Evolutionary conservation across 2,797 vertebrate species (phyloP).

Genomic region (Pseudopleuronectes americanus): DNA sequence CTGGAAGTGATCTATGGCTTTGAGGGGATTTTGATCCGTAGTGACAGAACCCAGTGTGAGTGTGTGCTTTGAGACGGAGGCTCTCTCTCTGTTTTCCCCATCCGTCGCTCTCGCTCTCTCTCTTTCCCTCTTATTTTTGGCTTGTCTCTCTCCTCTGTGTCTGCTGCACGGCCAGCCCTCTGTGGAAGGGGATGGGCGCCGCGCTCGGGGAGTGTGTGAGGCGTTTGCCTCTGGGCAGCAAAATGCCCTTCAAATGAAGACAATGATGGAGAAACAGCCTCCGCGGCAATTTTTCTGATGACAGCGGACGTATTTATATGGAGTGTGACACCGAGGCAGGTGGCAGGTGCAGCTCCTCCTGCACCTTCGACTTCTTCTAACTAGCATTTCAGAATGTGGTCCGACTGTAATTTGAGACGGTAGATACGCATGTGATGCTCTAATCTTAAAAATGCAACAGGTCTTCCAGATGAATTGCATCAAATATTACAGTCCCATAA

Average conservation of each 20-base stretch:
- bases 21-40: slow-evolving; percentile 82
- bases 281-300: slow-evolving; percentile 72
- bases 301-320: slow-evolving; percentile 68
- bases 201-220: slow-evolving; percentile 63
- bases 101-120: slow-evolving; percentile 37
- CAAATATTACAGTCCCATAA: slow-evolving; percentile 64
- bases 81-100: slow-evolving; percentile 18
- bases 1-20: slow-evolving; percentile 82
- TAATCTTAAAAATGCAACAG: slow-evolving; percentile 60
- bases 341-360: slow-evolving; percentile 55
- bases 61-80: slow-evolving; percentile 77
- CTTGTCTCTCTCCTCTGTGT: slow-evolving; percentile 59
- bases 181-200: slow-evolving; percentile 56
- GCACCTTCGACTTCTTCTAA: slow-evolving; percentile 36
- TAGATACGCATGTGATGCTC: slow-evolving; percentile 50
- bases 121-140: slow-evolving; percentile 37
- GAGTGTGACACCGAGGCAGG: slow-evolving; percentile 61
- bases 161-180: slow-evolving; percentile 65
- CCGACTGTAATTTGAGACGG: slow-evolving; percentile 46
- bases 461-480: slow-evolving; percentile 60
- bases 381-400: slow-evolving; percentile 54
- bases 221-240: slow-evolving; percentile 79
- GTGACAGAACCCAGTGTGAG: slow-evolving; percentile 82
- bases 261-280: slow-evolving; percentile 78
- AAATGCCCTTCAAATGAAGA: slow-evolving; percentile 83